These are phyloP conservation scores for Micrasema longulum DNA, from an alignment of 1,140 invertebrate species.

Conservation along the genomic window DNA sequence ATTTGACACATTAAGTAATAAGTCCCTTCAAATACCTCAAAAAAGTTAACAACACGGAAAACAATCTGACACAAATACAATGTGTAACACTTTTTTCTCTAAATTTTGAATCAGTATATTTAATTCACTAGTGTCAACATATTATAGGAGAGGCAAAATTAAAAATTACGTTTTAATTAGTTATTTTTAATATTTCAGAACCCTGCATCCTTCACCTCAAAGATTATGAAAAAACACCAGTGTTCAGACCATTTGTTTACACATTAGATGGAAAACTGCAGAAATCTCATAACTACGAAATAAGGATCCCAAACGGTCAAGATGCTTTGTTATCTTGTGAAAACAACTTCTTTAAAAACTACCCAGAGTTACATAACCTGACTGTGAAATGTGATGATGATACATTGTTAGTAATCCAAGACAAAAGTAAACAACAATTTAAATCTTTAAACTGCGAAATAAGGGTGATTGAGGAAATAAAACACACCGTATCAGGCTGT, in stretches of 20 bases:
- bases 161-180: too few relatives aligned
- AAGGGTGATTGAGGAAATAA: conserved; percentile 45
- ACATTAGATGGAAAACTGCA: conserved; percentile 33
- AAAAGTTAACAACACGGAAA: too few relatives aligned
- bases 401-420: conserved; percentile 24
- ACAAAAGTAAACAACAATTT: conserved; percentile 21
- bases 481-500: conserved; percentile 38
- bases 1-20: too few relatives aligned
- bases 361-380: conserved; percentile 32
- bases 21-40: too few relatives aligned
- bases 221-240: conserved; percentile 37
- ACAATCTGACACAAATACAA: too few relatives aligned
- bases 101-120: too few relatives aligned
- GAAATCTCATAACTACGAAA: conserved; percentile 25
- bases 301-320: conserved; percentile 39
- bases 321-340: conserved; percentile 42
- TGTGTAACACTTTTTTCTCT: too few relatives aligned
- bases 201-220: conserved; percentile 43
- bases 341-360: conserved; percentile 48
- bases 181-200: conserved; percentile 52
- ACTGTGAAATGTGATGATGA: conserved; percentile 47
- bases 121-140: too few relatives aligned
- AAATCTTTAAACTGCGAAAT: conserved; percentile 49
- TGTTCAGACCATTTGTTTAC: conserved; percentile 46
- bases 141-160: too few relatives aligned